Conservation (phyloP, 37 sponge, comb jelly and placozoan genomes). For the Lycopodina hypogea region DNA sequence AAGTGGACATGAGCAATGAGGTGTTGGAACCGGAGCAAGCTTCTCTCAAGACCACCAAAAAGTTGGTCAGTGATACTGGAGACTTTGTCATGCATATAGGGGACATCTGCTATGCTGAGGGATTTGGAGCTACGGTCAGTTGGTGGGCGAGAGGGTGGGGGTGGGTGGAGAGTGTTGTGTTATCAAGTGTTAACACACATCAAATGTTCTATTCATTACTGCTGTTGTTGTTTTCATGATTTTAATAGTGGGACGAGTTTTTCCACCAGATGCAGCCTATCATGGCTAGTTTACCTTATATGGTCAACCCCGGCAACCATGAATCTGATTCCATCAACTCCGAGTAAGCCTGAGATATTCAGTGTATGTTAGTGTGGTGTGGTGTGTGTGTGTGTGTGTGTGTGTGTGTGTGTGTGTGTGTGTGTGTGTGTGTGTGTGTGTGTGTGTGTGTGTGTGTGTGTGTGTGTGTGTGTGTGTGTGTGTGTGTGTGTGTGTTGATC, state of each 20-base stretch:
- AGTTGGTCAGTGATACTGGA: conserved; percentile 4
- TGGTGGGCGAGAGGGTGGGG: background rate
- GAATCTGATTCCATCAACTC: conserved; percentile 64
- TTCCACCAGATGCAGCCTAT: conserved; percentile 55
- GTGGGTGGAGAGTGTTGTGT: background rate
- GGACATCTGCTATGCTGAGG: conserved; percentile 61
- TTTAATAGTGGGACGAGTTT: conserved; percentile 77
- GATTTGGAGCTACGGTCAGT: conserved; percentile 33
- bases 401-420: background rate
- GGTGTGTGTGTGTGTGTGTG: no score
- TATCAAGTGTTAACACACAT: background rate
- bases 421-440: background rate
- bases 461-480: background rate
- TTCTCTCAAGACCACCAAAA: conserved; percentile 50
- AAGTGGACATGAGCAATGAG: conserved; percentile 21
- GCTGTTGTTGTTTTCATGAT: no score
- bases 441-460: background rate
- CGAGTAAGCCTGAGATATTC: conserved; percentile 23
- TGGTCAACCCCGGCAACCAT: conserved; percentile 78
- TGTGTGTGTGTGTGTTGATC: background rate
- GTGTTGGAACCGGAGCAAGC: conserved; percentile 27
- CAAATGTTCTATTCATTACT: no score
- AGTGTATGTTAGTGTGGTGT: no score
- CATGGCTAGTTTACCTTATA: conserved; percentile 53
- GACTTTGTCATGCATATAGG: conserved; percentile 71